These are phyloP conservation scores for Heliconius hermathena DNA, from an alignment of 1,140 invertebrate genomes.

Conservation along the genomic window DNA sequence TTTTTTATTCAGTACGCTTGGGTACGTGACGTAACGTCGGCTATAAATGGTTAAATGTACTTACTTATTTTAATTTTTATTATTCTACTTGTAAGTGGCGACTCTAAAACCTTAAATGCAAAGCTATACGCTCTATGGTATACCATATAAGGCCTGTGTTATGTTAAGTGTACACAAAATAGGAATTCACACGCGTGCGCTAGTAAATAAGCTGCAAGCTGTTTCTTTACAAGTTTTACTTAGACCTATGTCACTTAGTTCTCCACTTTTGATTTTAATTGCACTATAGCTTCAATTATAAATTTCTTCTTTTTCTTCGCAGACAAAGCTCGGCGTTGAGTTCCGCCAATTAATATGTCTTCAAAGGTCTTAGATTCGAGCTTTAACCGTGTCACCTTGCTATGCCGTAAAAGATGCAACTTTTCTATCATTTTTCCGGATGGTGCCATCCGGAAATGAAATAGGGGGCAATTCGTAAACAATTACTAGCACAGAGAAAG, in stretches of 20 bases:
- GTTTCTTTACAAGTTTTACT: not conserved
- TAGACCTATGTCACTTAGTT: not conserved
- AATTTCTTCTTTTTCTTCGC: no score
- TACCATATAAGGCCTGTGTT: not conserved
- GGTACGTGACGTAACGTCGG: no score
- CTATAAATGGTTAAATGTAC: not conserved
- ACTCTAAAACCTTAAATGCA: not conserved
- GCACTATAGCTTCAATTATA: no score
- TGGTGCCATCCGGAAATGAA: no score
- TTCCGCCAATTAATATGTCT: not conserved
- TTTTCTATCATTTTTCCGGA: no score
- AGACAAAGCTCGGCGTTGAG: not conserved
- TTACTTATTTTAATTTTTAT: not conserved
- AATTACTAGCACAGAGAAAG: no score
- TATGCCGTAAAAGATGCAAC: not conserved
- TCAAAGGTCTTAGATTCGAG: not conserved
- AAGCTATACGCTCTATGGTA: not conserved
- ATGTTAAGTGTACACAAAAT: slow-evolving; percentile 6
- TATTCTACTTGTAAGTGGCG: not conserved
- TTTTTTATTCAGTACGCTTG: no score
- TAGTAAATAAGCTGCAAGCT: not conserved
- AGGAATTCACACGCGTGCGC: slow-evolving; percentile 8
- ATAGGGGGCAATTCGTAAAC: no score
- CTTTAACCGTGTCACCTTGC: not conserved
- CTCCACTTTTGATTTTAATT: not conserved